Conservation (phyloP, 2,797 vertebrate genomes). For the Tenualosa thibaudeaui region DNA sequence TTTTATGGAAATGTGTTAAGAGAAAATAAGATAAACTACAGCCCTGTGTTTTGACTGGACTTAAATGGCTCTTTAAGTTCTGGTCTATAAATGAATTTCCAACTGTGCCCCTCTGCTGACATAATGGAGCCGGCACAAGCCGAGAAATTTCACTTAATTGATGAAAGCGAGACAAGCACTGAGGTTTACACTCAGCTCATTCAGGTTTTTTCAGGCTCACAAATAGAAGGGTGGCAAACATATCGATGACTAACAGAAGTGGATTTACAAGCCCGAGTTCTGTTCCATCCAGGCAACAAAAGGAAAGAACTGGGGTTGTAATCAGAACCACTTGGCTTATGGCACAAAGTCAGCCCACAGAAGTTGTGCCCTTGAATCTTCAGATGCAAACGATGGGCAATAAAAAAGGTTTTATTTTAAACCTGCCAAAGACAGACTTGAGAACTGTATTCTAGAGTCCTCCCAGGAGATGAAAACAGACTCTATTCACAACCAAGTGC, state of each 20-base stretch:
- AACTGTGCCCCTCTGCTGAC: slow-evolving; percentile 58
- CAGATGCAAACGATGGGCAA: background rate
- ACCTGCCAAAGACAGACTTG: background rate
- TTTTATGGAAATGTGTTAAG: slow-evolving; percentile 58
- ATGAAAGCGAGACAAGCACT: background rate
- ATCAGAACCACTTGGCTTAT: background rate
- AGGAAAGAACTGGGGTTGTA: background rate
- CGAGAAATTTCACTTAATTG: background rate
- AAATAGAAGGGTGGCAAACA: background rate
- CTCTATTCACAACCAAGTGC: background rate
- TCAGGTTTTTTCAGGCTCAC: background rate
- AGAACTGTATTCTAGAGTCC: background rate
- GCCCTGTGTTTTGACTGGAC: slow-evolving; percentile 59
- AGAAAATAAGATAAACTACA: slow-evolving; percentile 54
- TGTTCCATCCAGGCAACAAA: background rate
- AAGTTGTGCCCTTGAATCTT: background rate
- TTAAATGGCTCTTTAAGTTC: slow-evolving; percentile 51
- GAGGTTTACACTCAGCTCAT: background rate
- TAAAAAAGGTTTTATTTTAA: slow-evolving; percentile 13
- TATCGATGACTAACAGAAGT: slow-evolving; percentile 20
- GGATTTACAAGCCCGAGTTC: slow-evolving; percentile 1
- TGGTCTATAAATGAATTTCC: slow-evolving; percentile 50
- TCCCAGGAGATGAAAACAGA: background rate
- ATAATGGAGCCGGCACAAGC: slow-evolving; percentile 49
- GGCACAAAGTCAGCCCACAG: background rate